phyloP scores from a whole-genome alignment of 92 coral and sea anemone genomes.

The Anthopleura xanthogrammica region DNA sequence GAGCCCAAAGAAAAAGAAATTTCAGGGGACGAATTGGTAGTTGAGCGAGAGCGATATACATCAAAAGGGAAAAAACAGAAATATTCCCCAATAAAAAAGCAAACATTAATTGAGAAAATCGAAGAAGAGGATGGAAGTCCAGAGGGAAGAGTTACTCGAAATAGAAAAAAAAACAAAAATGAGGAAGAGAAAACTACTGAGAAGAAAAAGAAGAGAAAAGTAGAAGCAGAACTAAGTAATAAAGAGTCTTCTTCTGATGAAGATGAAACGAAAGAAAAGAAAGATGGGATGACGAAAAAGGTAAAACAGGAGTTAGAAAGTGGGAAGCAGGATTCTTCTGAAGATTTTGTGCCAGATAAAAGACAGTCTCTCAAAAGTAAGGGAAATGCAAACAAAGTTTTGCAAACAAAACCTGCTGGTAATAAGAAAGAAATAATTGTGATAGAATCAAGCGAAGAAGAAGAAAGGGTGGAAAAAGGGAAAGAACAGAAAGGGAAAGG shows the following conservation, averaged over 20 bases:
- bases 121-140: not conserved
- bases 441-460: slow-evolving; percentile 22
- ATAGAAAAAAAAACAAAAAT: not conserved
- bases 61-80: not conserved
- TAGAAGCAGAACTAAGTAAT: not conserved
- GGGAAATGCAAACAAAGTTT: slow-evolving; percentile 15
- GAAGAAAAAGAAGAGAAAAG: not conserved
- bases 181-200: not conserved
- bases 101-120: not conserved
- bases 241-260: slow-evolving; percentile 7
- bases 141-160: not conserved
- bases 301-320: not conserved
- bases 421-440: not conserved
- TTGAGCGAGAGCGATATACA: not conserved
- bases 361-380: slow-evolving; percentile 20
- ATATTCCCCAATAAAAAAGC: not conserved
- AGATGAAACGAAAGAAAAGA: not conserved
- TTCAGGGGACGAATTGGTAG: not conserved
- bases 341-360: slow-evolving; percentile 6
- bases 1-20: slow-evolving; percentile 12
- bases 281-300: not conserved
- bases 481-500: not conserved
- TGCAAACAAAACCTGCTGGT: not conserved
- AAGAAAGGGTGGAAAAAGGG: not conserved
- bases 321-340: slow-evolving; percentile 26